phyloP scores from a whole-genome alignment of 2,888 invertebrate species.

The Apotomis capreana region DNA sequence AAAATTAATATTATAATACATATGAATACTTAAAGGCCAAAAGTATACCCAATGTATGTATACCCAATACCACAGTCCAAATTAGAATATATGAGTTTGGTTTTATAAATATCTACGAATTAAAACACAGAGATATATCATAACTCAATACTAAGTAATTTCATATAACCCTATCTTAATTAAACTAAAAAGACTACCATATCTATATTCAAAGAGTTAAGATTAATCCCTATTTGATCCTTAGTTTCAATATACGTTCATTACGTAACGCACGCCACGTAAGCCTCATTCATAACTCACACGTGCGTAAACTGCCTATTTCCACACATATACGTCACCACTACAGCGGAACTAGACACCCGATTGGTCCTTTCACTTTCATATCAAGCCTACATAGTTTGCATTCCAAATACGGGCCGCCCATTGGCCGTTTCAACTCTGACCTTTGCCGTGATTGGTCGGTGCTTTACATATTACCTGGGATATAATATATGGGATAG shows the following conservation, averaged over 20 bases:
- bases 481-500: constrained; percentile 35
- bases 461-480: constrained; percentile 47
- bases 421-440: constrained; percentile 69
- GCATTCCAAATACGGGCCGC: constrained; percentile 64
- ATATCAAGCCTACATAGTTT: constrained; percentile 77
- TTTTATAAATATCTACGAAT: background rate
- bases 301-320: constrained; percentile 47
- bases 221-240: constrained; percentile 1
- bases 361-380: constrained; percentile 80
- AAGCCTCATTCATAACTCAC: constrained; percentile 63
- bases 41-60: no score
- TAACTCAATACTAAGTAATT: background rate
- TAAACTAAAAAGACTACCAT: background rate
- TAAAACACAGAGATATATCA: background rate
- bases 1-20: no score
- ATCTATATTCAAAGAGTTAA: background rate
- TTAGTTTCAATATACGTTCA: constrained; percentile 8
- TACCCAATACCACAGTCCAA: background rate
- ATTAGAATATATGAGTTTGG: background rate
- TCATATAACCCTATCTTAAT: background rate
- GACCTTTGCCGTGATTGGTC: constrained; percentile 75
- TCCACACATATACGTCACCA: constrained; percentile 60
- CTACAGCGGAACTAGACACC: constrained; percentile 56
- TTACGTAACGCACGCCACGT: constrained; percentile 39
- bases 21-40: no score